Percentiles rank a stretch among this genome's conserved stretches.
Evolutionary conservation across 2,888 invertebrate species (phyloP).

Genomic region (Lingula anatina): DNA sequence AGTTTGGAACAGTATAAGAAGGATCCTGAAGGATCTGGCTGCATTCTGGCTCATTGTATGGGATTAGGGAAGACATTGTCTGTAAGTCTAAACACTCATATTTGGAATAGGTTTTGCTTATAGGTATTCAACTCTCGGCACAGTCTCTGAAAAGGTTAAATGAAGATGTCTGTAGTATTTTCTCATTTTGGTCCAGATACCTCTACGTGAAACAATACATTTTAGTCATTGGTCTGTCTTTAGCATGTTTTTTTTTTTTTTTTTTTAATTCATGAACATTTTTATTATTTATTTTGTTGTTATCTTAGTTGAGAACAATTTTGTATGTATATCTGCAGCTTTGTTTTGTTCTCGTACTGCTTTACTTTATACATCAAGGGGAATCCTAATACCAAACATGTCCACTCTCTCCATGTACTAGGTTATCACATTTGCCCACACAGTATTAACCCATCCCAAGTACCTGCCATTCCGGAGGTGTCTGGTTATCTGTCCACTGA

Average conservation of each 20-base stretch:
- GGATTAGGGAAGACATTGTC: constrained; percentile 91
- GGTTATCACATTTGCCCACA: constrained; percentile 80
- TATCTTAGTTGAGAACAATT: background rate
- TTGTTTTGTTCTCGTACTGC: background rate
- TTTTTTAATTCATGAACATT: background rate
- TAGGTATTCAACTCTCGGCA: too few relatives aligned
- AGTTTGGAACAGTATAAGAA: constrained; percentile 69
- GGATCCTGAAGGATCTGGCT: constrained; percentile 69
- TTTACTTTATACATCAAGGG: too few relatives aligned
- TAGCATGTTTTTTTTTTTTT: too few relatives aligned
- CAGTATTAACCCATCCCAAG: constrained; percentile 65
- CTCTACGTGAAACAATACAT: background rate
- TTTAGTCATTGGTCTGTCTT: too few relatives aligned
- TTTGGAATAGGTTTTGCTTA: too few relatives aligned
- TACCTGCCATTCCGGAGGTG: constrained; percentile 70
- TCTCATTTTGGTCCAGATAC: too few relatives aligned
- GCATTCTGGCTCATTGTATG: constrained; percentile 96
- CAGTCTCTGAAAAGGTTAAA: too few relatives aligned
- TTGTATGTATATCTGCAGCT: background rate
- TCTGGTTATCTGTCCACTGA: constrained; percentile 87
- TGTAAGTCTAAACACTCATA: constrained; percentile 59
- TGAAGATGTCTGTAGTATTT: too few relatives aligned
- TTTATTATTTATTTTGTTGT: background rate
- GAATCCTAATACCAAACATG: background rate
- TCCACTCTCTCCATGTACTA: constrained; percentile 59